Percentiles rank a stretch among this genome's conserved stretches.
These are phyloP conservation scores for Agonopterix alstromeriana DNA, from an alignment of 2,888 invertebrate genomes.

Conservation along the genomic window DNA sequence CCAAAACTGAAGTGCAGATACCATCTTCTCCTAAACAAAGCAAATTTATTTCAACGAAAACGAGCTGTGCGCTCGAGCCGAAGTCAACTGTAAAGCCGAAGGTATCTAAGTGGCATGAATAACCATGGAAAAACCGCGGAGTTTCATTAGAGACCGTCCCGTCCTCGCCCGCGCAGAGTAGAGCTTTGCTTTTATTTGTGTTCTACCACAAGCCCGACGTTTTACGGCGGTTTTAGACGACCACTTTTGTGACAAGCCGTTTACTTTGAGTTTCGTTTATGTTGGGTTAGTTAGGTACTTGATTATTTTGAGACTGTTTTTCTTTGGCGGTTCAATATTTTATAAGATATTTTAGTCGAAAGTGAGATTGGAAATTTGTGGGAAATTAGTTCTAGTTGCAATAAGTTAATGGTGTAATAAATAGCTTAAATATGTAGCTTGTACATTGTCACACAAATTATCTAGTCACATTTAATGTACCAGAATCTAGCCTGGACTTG, in stretches of 20 bases:
- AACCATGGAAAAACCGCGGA: slow-evolving; percentile 58
- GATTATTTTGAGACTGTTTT: no score
- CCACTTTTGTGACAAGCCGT: neutral
- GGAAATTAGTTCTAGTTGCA: no score
- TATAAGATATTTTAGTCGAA: no score
- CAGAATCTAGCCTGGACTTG: no score
- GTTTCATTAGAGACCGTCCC: slow-evolving; percentile 41
- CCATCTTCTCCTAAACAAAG: slow-evolving; percentile 1
- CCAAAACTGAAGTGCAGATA: slow-evolving; percentile 1
- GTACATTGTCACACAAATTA: no score
- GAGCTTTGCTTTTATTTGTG: slow-evolving; percentile 14
- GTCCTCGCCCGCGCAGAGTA: slow-evolving; percentile 15
- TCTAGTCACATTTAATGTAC: no score
- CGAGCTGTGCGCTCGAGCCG: slow-evolving; percentile 14
- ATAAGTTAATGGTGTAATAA: no score
- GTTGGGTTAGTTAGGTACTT: no score
- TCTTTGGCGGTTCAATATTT: no score
- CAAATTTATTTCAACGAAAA: slow-evolving; percentile 14
- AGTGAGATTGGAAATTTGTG: no score
- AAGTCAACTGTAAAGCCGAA: slow-evolving; percentile 14
- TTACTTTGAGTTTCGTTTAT: neutral
- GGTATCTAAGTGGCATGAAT: slow-evolving; percentile 49
- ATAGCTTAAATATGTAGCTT: no score
- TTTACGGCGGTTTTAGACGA: slow-evolving; percentile 1
- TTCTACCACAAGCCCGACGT: neutral